Evolutionary conservation across 2,797 vertebrate genomes (phyloP).

Genomic region (Phrynocephalus vlangalii): DNA sequence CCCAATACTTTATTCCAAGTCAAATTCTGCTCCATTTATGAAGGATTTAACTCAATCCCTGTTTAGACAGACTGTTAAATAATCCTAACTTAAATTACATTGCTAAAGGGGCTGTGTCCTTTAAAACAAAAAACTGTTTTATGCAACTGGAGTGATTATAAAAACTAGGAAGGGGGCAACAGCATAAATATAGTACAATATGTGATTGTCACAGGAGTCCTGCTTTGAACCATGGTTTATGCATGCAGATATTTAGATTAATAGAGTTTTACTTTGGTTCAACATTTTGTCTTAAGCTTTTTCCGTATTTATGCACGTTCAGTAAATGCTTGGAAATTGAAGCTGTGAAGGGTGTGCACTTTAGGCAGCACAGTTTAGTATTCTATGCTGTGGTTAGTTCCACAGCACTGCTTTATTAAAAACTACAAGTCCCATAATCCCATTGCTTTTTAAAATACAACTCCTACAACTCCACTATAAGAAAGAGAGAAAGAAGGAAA

Average conservation of each 20-base stretch:
- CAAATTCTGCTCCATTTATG: background rate
- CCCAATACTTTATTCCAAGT: background rate
- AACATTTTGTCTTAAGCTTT: background rate
- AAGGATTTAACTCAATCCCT: background rate
- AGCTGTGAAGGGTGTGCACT: background rate
- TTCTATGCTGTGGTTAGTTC: background rate
- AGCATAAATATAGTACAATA: background rate
- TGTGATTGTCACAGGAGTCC: background rate
- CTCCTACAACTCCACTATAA: too few relatives aligned
- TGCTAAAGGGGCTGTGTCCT: background rate
- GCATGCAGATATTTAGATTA: background rate
- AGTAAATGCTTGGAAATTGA: background rate
- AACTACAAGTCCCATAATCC: too few relatives aligned
- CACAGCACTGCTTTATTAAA: background rate
- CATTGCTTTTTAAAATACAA: too few relatives aligned
- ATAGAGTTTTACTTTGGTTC: background rate
- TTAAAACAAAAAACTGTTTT: background rate
- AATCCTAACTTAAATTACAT: background rate
- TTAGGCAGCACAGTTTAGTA: background rate
- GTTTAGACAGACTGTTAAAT: background rate
- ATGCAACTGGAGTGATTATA: background rate
- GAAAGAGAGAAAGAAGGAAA: too few relatives aligned
- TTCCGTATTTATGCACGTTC: background rate
- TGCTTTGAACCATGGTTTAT: too few relatives aligned
- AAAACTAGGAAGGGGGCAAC: background rate